These are phyloP conservation scores for Trissolcus basalis DNA, from an alignment of 1,140 invertebrate genomes.

Conservation along the genomic window DNA sequence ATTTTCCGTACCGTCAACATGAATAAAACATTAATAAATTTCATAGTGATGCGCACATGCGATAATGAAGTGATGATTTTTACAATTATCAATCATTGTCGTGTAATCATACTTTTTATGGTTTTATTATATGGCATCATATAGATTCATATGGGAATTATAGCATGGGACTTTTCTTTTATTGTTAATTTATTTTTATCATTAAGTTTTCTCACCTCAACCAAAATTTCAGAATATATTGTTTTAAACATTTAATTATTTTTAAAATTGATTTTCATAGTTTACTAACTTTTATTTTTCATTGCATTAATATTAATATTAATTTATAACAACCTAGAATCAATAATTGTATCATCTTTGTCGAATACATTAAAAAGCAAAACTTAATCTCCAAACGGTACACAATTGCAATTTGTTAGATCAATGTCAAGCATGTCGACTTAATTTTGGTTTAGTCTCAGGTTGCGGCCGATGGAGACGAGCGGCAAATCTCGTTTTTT, in stretches of 20 bases:
- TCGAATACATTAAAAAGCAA: background rate
- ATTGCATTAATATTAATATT: too few relatives aligned
- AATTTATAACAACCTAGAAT: too few relatives aligned
- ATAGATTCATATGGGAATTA: background rate
- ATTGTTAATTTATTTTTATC: background rate
- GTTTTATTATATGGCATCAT: background rate
- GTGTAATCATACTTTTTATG: background rate
- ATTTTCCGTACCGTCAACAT: background rate
- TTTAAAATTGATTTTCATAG: too few relatives aligned
- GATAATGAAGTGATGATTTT: constrained; percentile 7
- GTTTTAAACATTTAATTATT: too few relatives aligned
- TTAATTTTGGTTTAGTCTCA: constrained; percentile 51
- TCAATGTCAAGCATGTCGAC: constrained; percentile 47
- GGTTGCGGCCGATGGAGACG: constrained; percentile 20
- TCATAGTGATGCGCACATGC: background rate
- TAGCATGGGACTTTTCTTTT: background rate
- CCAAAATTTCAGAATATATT: too few relatives aligned
- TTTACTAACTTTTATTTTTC: too few relatives aligned
- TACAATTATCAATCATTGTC: constrained; percentile 1
- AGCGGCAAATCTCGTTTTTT: constrained; percentile 5
- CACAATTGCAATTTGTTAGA: constrained; percentile 47
- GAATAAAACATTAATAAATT: background rate
- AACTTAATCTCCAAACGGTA: constrained; percentile 30
- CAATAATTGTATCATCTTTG: too few relatives aligned
- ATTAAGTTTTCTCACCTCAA: background rate